phyloP scores from a whole-genome alignment of 1,140 invertebrate species.

The Stenopsyche tienmushanensis region DNA sequence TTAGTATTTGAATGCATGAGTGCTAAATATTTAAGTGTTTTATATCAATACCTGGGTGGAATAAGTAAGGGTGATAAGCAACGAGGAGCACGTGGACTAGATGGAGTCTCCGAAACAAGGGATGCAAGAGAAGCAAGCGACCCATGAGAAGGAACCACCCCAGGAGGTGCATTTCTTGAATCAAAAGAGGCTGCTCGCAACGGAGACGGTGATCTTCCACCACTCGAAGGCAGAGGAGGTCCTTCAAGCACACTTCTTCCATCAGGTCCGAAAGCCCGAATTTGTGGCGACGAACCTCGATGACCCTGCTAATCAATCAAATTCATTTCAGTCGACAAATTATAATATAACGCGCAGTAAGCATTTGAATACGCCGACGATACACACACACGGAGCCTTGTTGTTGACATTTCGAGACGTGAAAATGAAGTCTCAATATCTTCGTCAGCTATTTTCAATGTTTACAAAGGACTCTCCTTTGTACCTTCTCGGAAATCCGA shows the following conservation, averaged over 20 bases:
- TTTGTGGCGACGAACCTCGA: slow-evolving; percentile 76
- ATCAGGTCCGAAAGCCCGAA: slow-evolving; percentile 73
- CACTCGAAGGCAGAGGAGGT: slow-evolving; percentile 56
- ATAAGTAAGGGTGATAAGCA: slow-evolving; percentile 73
- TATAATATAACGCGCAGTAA: no score
- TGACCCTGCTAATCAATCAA: slow-evolving; percentile 55
- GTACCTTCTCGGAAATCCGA: no score
- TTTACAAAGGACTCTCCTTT: no score
- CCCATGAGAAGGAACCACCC: slow-evolving; percentile 59
- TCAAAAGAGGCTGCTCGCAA: slow-evolving; percentile 72
- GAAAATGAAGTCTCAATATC: no score
- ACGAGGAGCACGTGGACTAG: slow-evolving; percentile 55
- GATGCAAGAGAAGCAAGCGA: slow-evolving; percentile 58
- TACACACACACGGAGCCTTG: no score
- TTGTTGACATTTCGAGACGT: no score
- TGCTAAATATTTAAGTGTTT: slow-evolving; percentile 11
- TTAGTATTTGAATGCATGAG: no score
- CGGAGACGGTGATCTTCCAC: slow-evolving; percentile 70
- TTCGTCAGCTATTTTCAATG: no score
- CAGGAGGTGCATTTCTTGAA: slow-evolving; percentile 62
- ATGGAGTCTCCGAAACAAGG: slow-evolving; percentile 52
- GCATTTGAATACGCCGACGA: no score
- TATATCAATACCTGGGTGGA: slow-evolving; percentile 62
- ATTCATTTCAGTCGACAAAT: not conserved
- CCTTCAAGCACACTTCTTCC: slow-evolving; percentile 65